Evolutionary conservation across 1,140 invertebrate genomes (phyloP).

Genomic region (Aplysia californica): DNA sequence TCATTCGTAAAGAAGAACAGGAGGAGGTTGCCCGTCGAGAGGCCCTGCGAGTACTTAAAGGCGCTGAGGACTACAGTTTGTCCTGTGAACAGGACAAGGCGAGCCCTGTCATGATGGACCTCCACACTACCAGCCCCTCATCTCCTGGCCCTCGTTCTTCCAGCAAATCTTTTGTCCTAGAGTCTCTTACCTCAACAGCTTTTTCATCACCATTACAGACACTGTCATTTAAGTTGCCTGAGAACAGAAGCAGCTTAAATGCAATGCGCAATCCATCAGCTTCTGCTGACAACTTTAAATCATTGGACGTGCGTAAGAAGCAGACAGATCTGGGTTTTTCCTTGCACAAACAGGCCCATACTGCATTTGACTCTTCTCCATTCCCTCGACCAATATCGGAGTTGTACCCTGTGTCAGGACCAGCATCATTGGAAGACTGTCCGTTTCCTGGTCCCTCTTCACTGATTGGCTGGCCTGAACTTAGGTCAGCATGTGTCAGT

Average conservation of each 20-base stretch:
- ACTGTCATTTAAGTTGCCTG: too few relatives aligned
- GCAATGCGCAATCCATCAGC: too few relatives aligned
- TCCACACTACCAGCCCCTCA: conserved; percentile 48
- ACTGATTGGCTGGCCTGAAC: neutral
- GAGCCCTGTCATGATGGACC: conserved; percentile 46
- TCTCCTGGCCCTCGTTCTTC: conserved; percentile 42
- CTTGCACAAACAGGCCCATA: too few relatives aligned
- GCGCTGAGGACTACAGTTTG: neutral
- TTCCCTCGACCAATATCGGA: neutral
- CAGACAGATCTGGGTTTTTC: too few relatives aligned
- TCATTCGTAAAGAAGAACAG: conserved; percentile 46
- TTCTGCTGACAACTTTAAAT: too few relatives aligned
- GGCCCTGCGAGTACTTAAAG: neutral
- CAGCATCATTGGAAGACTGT: neutral
- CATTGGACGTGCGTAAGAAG: too few relatives aligned
- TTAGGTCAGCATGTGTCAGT: neutral
- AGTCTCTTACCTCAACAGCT: conserved; percentile 1
- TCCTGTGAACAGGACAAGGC: neutral
- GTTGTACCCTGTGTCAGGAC: neutral
- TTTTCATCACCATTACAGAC: neutral
- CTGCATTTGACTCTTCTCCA: too few relatives aligned
- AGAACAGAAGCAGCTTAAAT: too few relatives aligned
- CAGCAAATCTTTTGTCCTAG: conserved; percentile 22
- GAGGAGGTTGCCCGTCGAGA: conserved; percentile 8
- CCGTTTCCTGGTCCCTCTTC: neutral